These are phyloP conservation scores for Drosophila pachea DNA, from an alignment of 1,140 invertebrate genomes.

Conservation along the genomic window DNA sequence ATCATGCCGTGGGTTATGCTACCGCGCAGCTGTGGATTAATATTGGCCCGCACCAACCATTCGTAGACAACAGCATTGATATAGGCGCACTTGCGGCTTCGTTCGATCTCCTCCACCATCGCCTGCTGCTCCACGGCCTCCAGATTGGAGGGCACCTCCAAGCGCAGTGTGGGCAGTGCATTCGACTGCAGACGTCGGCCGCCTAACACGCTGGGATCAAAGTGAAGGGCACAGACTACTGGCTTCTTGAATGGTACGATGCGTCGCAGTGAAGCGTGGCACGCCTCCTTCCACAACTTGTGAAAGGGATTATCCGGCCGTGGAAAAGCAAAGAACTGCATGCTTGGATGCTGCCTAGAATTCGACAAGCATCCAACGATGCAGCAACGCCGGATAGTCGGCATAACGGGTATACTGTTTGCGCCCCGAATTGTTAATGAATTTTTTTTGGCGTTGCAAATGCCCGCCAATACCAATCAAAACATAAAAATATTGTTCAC, in stretches of 20 bases:
- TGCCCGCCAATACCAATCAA: conserved; percentile 56
- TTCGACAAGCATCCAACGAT: conserved; percentile 75
- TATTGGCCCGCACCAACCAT: conserved; percentile 71
- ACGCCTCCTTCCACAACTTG: conserved; percentile 73
- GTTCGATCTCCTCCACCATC: conserved; percentile 74
- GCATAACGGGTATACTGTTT: conserved; percentile 62
- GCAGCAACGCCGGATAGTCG: conserved; percentile 74
- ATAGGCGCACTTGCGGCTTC: conserved; percentile 69
- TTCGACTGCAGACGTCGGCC: conserved; percentile 65
- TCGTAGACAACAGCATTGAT: conserved; percentile 78
- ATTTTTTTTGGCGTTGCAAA: conserved; percentile 60
- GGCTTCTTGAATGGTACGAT: conserved; percentile 75
- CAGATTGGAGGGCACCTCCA: conserved; percentile 71
- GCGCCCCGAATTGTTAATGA: conserved; percentile 56
- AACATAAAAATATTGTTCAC: conserved; percentile 33
- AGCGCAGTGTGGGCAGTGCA: conserved; percentile 61
- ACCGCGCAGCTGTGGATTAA: conserved; percentile 72
- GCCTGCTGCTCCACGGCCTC: conserved; percentile 71
- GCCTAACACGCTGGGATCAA: conserved; percentile 68
- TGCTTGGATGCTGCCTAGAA: conserved; percentile 68
- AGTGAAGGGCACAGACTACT: conserved; percentile 71
- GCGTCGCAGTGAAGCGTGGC: conserved; percentile 68
- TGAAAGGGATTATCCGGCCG: conserved; percentile 72
- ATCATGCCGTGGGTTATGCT: conserved; percentile 78
- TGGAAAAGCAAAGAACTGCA: conserved; percentile 76